phyloP scores from a whole-genome alignment of 2,888 invertebrate species.

The Acrobasis consociella region DNA sequence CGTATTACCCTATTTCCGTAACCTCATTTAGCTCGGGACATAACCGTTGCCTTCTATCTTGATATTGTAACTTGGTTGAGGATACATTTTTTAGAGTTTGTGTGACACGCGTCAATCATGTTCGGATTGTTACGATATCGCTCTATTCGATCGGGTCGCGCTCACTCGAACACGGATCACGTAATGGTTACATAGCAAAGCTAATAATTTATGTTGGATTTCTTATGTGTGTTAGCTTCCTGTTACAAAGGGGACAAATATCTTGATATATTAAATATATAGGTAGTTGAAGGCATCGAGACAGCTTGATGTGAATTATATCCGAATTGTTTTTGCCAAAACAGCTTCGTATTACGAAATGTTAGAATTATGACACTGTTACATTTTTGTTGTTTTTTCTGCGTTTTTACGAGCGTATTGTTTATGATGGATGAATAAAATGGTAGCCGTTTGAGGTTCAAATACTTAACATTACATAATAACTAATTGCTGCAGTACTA shows the following conservation, averaged over 20 bases:
- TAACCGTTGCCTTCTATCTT: conserved; percentile 20
- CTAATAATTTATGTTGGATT: conserved; percentile 17
- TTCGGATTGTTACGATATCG: conserved; percentile 21
- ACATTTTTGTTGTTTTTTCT: conserved; percentile 7
- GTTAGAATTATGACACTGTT: conserved; percentile 15
- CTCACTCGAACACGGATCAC: conserved; percentile 15
- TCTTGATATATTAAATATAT: neutral
- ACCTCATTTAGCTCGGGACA: conserved; percentile 23
- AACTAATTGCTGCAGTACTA: too few relatives aligned
- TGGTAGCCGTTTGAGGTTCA: conserved; percentile 55
- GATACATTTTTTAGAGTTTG: conserved; percentile 18
- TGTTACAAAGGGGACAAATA: neutral
- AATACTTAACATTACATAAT: conserved; percentile 29
- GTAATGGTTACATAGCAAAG: conserved; percentile 20
- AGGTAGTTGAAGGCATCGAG: neutral
- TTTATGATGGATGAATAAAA: conserved; percentile 12
- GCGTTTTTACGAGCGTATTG: neutral
- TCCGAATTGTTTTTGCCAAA: conserved; percentile 31
- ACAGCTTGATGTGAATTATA: conserved; percentile 24
- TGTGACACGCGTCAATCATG: conserved; percentile 24
- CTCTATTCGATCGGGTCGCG: conserved; percentile 11
- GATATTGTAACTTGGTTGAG: conserved; percentile 18
- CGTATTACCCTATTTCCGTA: conserved; percentile 23
- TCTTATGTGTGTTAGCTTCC: neutral
- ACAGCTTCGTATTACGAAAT: conserved; percentile 17